Evolutionary conservation across 2,797 vertebrate species (phyloP).

Genomic region (Phrynocephalus vlangalii): DNA sequence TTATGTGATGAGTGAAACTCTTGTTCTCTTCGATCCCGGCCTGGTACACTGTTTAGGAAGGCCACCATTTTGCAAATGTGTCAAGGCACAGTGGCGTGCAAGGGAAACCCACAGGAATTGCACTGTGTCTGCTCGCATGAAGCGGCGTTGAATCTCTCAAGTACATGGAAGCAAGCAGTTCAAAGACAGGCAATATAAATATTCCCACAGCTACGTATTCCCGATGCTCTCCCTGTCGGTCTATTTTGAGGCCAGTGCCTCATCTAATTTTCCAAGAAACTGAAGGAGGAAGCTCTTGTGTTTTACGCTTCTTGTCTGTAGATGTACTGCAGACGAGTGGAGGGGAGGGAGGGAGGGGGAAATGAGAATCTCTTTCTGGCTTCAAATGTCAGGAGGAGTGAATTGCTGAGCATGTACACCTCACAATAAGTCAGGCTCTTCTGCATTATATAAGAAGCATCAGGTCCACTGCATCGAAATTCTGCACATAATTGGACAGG

Average conservation of each 20-base stretch:
- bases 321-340: background rate
- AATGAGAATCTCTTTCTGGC: background rate
- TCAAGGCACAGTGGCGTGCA: background rate
- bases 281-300: background rate
- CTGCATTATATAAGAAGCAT: background rate
- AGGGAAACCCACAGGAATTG: background rate
- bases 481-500: background rate
- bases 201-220: background rate
- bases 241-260: conserved; percentile 6
- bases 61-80: background rate
- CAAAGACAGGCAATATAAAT: conserved; percentile 3
- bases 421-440: background rate
- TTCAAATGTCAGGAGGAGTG: background rate
- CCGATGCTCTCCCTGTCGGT: background rate
- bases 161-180: background rate
- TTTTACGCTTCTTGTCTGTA: background rate
- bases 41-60: background rate
- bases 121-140: background rate
- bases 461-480: background rate
- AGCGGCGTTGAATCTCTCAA: background rate
- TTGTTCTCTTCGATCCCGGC: background rate
- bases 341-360: background rate
- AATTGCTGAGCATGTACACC: background rate
- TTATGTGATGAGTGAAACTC: background rate
- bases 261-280: conserved; percentile 7